phyloP scores from a whole-genome alignment of 2,797 vertebrate genomes.

The Lutjanus argentimaculatus region DNA sequence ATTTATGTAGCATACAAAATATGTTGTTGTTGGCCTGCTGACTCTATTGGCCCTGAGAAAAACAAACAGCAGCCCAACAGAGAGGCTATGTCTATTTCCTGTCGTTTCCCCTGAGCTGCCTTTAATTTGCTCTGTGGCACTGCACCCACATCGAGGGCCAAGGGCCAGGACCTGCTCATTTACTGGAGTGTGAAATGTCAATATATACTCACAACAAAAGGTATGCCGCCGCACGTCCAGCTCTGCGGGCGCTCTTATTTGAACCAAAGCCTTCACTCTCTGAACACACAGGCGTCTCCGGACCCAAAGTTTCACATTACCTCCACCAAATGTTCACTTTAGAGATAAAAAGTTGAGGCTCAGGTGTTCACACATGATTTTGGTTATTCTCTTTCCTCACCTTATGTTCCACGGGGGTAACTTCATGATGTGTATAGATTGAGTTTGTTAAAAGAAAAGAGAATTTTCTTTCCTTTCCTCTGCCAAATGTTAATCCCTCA shows the following conservation, averaged over 20 bases:
- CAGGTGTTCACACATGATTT: constrained; percentile 3
- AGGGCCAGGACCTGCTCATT: constrained; percentile 70
- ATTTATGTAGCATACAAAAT: constrained; percentile 5
- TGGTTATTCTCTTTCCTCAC: background rate
- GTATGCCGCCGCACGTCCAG: constrained; percentile 57
- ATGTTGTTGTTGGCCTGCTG: constrained; percentile 9
- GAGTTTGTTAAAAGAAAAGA: constrained; percentile 23
- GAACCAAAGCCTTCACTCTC: constrained; percentile 42
- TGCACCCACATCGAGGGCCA: constrained; percentile 65
- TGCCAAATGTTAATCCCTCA: constrained; percentile 41
- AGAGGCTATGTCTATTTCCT: constrained; percentile 70
- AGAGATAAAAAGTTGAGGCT: constrained; percentile 27
- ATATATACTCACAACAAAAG: constrained; percentile 77
- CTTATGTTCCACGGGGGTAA: background rate
- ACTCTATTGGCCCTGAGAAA: constrained; percentile 25
- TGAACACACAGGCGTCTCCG: background rate
- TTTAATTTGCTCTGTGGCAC: constrained; percentile 81
- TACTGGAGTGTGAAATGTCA: constrained; percentile 79
- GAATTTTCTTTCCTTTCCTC: constrained; percentile 9
- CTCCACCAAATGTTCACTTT: constrained; percentile 32
- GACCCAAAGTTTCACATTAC: constrained; percentile 34
- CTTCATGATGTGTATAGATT: constrained; percentile 11
- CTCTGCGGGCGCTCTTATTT: constrained; percentile 39
- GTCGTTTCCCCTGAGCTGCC: constrained; percentile 62
- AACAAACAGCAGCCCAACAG: constrained; percentile 60